Evolutionary conservation across 2,888 invertebrate genomes (phyloP).

Genomic region (Hypercompe scribonia): DNA sequence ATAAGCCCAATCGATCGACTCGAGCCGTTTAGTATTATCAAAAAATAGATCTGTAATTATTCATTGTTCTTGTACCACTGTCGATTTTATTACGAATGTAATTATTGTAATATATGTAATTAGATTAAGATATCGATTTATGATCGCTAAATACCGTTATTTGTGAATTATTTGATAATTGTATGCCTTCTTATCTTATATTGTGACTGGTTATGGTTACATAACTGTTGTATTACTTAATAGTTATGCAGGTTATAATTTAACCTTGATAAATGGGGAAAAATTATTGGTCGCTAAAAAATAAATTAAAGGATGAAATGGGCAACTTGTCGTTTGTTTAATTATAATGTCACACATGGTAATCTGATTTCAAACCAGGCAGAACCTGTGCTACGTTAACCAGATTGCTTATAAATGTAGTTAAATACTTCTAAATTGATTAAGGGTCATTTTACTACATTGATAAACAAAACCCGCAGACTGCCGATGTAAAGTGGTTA

Average conservation of each 20-base stretch:
- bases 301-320: neutral
- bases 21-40: slow-evolving; percentile 52
- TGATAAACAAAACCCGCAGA: too few species aligned
- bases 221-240: slow-evolving; percentile 10
- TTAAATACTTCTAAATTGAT: too few species aligned
- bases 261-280: neutral
- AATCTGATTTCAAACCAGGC: too few species aligned
- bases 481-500: too few species aligned
- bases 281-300: neutral
- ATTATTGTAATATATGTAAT: slow-evolving; percentile 58
- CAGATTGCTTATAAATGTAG: too few species aligned
- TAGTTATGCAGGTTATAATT: neutral
- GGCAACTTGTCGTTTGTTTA: too few species aligned
- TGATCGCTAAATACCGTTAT: slow-evolving; percentile 47
- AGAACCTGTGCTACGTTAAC: too few species aligned
- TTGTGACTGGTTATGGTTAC: slow-evolving; percentile 34
- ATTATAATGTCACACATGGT: too few species aligned
- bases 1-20: slow-evolving; percentile 37
- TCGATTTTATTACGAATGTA: slow-evolving; percentile 53
- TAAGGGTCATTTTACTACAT: too few species aligned
- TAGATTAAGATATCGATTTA: slow-evolving; percentile 55
- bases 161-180: slow-evolving; percentile 52
- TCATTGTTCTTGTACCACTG: slow-evolving; percentile 51
- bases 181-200: slow-evolving; percentile 23
- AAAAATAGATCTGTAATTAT: slow-evolving; percentile 57